Evolutionary conservation across 2,113 vertebrate genomes (phyloP).

Genomic region (Brachyhypopomus gauderio): DNA sequence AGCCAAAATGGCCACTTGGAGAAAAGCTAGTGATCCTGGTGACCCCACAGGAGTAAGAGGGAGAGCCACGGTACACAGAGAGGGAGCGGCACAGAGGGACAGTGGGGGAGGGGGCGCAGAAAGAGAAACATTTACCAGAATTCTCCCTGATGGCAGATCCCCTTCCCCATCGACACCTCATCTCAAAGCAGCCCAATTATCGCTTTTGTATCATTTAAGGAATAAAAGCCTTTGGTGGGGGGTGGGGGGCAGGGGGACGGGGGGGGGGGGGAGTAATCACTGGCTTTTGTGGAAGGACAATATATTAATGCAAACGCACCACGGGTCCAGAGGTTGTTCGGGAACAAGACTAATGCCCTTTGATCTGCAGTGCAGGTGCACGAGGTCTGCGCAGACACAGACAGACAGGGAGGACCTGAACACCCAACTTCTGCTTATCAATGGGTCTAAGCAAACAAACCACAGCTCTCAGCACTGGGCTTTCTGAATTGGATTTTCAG

Average conservation of each 20-base stretch:
- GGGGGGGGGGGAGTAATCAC: slow-evolving; percentile 74
- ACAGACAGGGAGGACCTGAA: slow-evolving; percentile 43
- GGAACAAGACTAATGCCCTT: slow-evolving; percentile 71
- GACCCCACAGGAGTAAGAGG: slow-evolving; percentile 87
- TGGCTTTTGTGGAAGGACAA: slow-evolving; percentile 81
- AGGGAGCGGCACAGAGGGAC: slow-evolving; percentile 83
- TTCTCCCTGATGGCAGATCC: slow-evolving; percentile 95
- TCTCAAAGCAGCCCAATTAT: slow-evolving; percentile 99
- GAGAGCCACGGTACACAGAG: slow-evolving; percentile 70
- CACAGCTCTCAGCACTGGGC: slow-evolving; percentile 22
- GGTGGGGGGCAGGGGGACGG: slow-evolving; percentile 37
- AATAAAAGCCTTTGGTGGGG: slow-evolving; percentile 90
- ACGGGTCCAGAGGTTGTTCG: slow-evolving; percentile 70
- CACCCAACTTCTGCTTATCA: slow-evolving; percentile 40
- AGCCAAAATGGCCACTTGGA: slow-evolving; percentile 99
- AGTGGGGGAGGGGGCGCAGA: slow-evolving; percentile 76
- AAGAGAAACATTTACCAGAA: slow-evolving; percentile 96
- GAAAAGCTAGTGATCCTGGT: slow-evolving; percentile 99
- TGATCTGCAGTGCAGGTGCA: slow-evolving; percentile 71
- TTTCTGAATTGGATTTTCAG: slow-evolving; percentile 36
- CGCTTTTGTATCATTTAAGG: slow-evolving; percentile 99
- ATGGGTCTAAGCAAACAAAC: slow-evolving; percentile 37
- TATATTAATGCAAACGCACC: slow-evolving; percentile 83
- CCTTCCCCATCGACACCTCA: slow-evolving; percentile 94
- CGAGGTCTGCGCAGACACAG: slow-evolving; percentile 48